These are phyloP conservation scores for Hydropotes inermis DNA, from an alignment of 2,113 vertebrate genomes.

Conservation along the genomic window DNA sequence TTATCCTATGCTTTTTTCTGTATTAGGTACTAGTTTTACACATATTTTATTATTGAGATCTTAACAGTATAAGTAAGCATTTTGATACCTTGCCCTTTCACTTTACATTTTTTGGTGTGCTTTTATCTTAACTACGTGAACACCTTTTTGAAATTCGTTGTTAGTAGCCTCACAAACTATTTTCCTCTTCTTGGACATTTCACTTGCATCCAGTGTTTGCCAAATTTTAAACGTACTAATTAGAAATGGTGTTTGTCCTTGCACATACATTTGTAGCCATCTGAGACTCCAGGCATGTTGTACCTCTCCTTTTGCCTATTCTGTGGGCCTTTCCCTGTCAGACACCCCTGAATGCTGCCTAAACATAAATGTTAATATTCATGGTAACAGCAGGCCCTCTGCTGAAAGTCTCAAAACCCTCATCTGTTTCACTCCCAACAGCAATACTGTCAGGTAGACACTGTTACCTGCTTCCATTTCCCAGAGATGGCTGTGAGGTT, in stretches of 20 bases:
- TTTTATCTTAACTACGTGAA: not conserved
- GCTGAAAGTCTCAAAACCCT: not conserved
- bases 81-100: not conserved
- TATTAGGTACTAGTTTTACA: not conserved
- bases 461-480: constrained; percentile 7
- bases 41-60: not conserved
- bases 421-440: not conserved
- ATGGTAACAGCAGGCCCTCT: not conserved
- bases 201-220: not conserved
- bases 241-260: not conserved
- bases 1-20: not conserved
- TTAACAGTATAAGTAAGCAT: not conserved
- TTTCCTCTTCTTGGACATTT: not conserved
- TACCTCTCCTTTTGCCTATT: not conserved
- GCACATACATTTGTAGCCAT: not conserved
- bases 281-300: not conserved
- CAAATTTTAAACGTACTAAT: not conserved
- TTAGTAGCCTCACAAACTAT: not conserved
- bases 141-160: not conserved
- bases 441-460: not conserved
- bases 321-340: not conserved
- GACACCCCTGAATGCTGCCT: not conserved
- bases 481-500: not conserved
- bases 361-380: not conserved
- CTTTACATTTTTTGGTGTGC: not conserved